Conservation (phyloP, 2,113 vertebrate genomes). For the Psettodes erumei region DNA sequence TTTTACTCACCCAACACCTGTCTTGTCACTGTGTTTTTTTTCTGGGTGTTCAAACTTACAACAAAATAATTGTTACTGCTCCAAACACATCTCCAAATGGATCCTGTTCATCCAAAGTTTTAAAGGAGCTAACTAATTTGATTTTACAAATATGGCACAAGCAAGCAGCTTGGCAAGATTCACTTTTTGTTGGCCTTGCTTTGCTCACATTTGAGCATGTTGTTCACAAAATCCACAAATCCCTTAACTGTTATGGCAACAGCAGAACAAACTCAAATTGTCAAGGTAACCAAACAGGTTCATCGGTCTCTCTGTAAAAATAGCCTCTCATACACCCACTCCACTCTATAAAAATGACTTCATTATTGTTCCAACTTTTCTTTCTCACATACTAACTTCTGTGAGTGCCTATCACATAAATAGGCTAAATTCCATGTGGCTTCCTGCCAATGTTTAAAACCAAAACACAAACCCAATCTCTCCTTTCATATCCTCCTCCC, state of each 20-base stretch:
- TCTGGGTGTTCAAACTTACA: neutral
- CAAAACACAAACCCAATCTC: neutral
- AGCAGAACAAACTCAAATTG: neutral
- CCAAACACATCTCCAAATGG: neutral
- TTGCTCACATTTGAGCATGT: neutral
- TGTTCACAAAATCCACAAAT: neutral
- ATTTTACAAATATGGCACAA: neutral
- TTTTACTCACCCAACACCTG: conserved; percentile 1
- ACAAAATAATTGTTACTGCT: neutral
- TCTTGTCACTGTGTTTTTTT: neutral
- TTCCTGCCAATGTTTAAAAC: conserved; percentile 17
- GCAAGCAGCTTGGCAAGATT: neutral
- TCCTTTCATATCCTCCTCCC: neutral
- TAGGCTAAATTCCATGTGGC: conserved; percentile 7
- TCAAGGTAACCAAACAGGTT: neutral
- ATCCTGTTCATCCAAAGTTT: neutral
- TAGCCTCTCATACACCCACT: neutral
- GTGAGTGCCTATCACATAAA: conserved; percentile 1
- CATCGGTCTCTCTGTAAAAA: neutral
- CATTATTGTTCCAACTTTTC: neutral
- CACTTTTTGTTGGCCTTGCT: neutral
- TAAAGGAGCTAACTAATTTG: neutral
- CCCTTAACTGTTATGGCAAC: neutral
- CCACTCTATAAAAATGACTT: neutral
- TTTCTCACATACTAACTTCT: neutral